Conservation (phyloP, 2,888 invertebrate genomes). For the Achlya flavicornis region DNA sequence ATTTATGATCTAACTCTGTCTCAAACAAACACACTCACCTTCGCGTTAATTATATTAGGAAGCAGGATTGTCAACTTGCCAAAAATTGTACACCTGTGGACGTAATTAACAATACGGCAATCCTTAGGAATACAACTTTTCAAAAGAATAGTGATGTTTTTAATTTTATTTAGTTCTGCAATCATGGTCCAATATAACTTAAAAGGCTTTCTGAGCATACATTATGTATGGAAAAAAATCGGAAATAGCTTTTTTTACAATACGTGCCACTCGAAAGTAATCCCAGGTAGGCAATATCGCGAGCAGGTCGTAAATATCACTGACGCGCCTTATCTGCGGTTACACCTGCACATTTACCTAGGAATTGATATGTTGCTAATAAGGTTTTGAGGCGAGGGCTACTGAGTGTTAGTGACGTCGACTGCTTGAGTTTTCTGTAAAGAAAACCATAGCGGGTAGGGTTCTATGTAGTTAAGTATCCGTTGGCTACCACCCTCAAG, state of each 20-base stretch:
- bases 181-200: background rate
- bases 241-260: background rate
- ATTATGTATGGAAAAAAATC: constrained; percentile 3
- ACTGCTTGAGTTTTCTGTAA: no score
- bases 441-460: no score
- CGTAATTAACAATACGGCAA: background rate
- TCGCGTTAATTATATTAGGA: no score
- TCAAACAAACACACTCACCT: no score
- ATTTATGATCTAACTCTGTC: no score
- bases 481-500: no score
- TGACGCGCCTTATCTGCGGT: background rate
- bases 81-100: background rate
- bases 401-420: no score
- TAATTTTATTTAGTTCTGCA: background rate
- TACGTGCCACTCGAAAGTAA: constrained; percentile 7
- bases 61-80: no score
- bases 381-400: no score
- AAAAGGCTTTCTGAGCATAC: background rate
- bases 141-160: background rate
- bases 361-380: constrained; percentile 4
- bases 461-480: no score
- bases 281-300: constrained; percentile 6
- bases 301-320: background rate
- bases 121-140: background rate
- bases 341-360: background rate